A percentile compares a stretch with the other conserved stretches of the same genome.
phyloP scores from a whole-genome alignment of 2,113 vertebrate species.

The Odocoileus hemionus region DNA sequence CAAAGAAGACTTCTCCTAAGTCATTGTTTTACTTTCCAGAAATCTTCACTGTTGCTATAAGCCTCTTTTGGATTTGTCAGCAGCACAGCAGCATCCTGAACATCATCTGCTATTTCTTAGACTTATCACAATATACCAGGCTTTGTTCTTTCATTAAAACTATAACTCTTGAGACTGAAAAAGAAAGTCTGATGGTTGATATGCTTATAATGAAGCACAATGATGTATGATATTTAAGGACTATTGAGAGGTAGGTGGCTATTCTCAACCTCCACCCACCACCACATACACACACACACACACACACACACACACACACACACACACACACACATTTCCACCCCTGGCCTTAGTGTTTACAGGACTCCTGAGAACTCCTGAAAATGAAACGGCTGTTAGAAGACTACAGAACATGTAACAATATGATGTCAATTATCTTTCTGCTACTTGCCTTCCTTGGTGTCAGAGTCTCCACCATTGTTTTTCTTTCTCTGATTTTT shows the following conservation, averaged over 20 bases:
- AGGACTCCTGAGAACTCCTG: not conserved
- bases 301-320: not conserved
- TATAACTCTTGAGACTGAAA: not conserved
- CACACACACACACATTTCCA: not conserved
- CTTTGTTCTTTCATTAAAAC: not conserved
- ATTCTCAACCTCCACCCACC: not conserved
- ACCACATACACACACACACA: not conserved
- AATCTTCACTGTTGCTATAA: not conserved
- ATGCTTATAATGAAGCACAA: not conserved
- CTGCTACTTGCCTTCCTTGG: not conserved
- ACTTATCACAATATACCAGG: not conserved
- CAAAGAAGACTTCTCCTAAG: not conserved
- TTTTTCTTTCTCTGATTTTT: not conserved
- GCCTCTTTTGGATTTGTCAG: not conserved
- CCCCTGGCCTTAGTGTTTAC: not conserved
- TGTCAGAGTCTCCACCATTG: not conserved
- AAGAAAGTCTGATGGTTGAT: not conserved
- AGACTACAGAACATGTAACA: not conserved
- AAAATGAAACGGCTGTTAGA: not conserved
- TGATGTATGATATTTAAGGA: not conserved
- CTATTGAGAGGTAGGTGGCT: not conserved
- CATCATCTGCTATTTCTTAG: not conserved
- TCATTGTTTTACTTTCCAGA: slow-evolving; percentile 4
- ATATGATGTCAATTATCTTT: not conserved
- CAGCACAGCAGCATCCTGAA: not conserved